phyloP scores from a whole-genome alignment of 2,797 vertebrate species.

The Pseudochirops cupreus region DNA sequence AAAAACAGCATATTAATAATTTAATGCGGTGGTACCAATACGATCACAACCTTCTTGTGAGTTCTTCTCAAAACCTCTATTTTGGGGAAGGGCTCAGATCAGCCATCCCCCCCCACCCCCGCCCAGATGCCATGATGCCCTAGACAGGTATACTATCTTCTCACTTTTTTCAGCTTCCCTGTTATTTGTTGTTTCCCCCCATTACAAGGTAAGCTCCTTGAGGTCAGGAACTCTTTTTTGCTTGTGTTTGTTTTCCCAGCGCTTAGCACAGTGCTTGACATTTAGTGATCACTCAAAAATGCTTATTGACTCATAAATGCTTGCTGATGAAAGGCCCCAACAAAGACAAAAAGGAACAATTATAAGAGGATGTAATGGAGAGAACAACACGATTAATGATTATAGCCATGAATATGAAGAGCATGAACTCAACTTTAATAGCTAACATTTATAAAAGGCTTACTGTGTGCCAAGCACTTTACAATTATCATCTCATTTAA shows the following conservation, averaged over 20 bases:
- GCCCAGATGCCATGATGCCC: background rate
- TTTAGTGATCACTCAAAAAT: background rate
- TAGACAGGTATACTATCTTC: background rate
- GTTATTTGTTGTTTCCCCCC: background rate
- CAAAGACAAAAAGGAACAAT: too few species aligned
- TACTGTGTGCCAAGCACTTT: background rate
- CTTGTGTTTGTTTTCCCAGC: background rate
- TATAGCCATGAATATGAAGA: background rate
- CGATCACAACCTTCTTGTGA: background rate
- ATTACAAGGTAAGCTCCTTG: background rate
- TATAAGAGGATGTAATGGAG: too few species aligned
- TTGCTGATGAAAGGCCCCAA: background rate
- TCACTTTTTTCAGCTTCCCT: background rate
- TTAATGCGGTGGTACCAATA: background rate
- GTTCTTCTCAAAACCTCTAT: background rate
- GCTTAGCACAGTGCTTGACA: background rate
- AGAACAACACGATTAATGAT: background rate
- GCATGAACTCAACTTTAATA: background rate
- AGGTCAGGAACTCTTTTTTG: background rate
- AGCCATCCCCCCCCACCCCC: background rate
- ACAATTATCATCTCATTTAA: background rate
- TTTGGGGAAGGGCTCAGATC: background rate
- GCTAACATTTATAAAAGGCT: background rate
- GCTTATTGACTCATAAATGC: background rate
- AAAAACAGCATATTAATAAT: background rate